Conservation (phyloP, 2,113 vertebrate species). For the Peromyscus polionotus region DNA sequence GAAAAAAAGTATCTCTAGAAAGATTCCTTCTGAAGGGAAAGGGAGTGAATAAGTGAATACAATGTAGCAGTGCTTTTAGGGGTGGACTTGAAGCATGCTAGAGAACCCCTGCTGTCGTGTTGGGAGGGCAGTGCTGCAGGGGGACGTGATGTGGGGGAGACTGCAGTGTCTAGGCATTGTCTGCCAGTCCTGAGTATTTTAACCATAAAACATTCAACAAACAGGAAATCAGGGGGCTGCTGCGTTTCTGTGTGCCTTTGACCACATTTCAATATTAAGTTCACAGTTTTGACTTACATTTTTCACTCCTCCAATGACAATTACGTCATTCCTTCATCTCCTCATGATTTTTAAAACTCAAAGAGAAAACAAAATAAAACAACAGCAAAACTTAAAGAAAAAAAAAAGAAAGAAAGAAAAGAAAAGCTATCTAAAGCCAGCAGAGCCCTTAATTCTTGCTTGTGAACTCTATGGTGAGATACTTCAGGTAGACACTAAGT, state of each 20-base stretch:
- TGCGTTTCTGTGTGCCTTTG: neutral
- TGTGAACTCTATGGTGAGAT: slow-evolving; percentile 82
- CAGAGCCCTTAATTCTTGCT: slow-evolving; percentile 81
- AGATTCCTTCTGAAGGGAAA: neutral
- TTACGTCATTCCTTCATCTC: slow-evolving; percentile 13
- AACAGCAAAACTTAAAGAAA: neutral
- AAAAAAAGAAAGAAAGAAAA: neutral
- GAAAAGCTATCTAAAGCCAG: neutral
- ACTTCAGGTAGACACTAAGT: slow-evolving; percentile 82
- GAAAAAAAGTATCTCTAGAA: slow-evolving; percentile 53
- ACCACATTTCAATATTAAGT: neutral
- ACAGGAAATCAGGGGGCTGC: slow-evolving; percentile 4
- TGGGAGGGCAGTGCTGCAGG: neutral
- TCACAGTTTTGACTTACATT: slow-evolving; percentile 21
- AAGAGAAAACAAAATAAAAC: neutral
- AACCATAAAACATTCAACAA: slow-evolving; percentile 61
- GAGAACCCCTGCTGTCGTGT: neutral
- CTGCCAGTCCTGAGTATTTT: slow-evolving; percentile 65
- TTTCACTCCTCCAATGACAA: slow-evolving; percentile 23
- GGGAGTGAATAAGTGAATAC: neutral
- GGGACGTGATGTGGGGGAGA: neutral
- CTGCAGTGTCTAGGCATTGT: slow-evolving; percentile 47
- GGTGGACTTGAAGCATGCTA: slow-evolving; percentile 48
- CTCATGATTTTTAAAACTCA: slow-evolving; percentile 24
- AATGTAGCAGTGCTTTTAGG: slow-evolving; percentile 48